A percentile compares a stretch with the other conserved stretches of the same genome.
These are phyloP conservation scores for Tetrao urogallus DNA, from an alignment of 2,113 vertebrate genomes.

Conservation along the genomic window DNA sequence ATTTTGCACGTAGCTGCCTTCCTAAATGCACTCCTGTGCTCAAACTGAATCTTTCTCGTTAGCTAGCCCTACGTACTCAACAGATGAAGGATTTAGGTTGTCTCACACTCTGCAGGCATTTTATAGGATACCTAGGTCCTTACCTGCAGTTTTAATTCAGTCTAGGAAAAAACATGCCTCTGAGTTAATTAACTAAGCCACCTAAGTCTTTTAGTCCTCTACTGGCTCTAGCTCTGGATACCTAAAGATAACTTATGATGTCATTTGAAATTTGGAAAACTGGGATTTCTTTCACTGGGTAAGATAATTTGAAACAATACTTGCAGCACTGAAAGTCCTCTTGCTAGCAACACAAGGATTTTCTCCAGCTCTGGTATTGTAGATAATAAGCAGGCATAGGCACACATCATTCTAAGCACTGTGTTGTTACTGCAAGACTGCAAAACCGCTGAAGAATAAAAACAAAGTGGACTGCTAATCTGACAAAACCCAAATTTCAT, in stretches of 20 bases:
- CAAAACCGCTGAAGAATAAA: not conserved
- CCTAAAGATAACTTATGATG: not conserved
- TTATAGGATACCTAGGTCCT: not conserved
- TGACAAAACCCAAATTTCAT: not conserved
- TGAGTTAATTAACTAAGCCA: not conserved
- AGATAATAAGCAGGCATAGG: not conserved
- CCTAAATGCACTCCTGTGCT: not conserved
- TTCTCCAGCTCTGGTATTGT: not conserved
- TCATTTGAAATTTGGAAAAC: not conserved
- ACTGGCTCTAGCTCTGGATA: not conserved
- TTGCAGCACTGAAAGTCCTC: not conserved
- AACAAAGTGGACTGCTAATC: not conserved
- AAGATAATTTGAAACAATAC: not conserved
- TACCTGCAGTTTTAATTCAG: not conserved
- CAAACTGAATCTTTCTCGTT: not conserved
- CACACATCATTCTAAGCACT: not conserved
- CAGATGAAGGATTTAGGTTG: not conserved
- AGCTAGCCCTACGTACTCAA: not conserved
- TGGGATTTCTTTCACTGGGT: not conserved
- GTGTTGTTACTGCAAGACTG: not conserved
- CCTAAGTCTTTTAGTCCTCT: not conserved
- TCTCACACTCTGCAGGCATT: not conserved
- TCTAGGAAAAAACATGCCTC: not conserved
- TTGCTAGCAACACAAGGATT: not conserved
- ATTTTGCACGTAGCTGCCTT: not conserved